Evolutionary conservation across 2,888 invertebrate species (phyloP), one percentile per base, ranked within the genome.

Genomic region (Leucania comma): DNA sequence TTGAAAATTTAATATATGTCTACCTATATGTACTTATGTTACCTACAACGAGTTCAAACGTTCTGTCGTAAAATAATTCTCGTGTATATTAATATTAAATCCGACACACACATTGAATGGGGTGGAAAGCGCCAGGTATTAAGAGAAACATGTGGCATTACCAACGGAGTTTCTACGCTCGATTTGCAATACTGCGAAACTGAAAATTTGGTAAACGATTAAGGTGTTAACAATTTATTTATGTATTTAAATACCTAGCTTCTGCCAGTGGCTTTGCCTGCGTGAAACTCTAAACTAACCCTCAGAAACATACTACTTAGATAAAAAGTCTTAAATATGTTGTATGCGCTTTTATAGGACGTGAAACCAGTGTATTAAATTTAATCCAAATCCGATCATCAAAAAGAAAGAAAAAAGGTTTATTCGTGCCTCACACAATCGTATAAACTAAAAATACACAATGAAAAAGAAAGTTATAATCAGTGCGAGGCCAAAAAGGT

Each of bases 41-140:
- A 67, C 42, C 42, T 29, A 1, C 54, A 5, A 42, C 42, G 50
- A 56, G 20, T 62, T 61, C 71, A 72, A 56, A 70, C 72, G 61
- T 46, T 63, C 69, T 70, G 77, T 80, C 80, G 80, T 72, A 81
- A 83, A 84, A 77, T 79, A 80, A 85, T 83, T 86, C 81, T 65
- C 80, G 77, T 84, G 80, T 86, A 87, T 86, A 87, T 87, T 89
- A 89, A 89, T 90, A 88, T 85, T 82, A 80, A 86, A 89, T 87
- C 89, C 86, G 88, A 89, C 42, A 87, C 87, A 89, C 87, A 89
- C 88, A 89, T 89, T 84, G 86, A 80, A 84, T 83, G 85, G 87
- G 87, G 87, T 87, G 87, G 86, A 86, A 84, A 87, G 84, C 87
- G 83, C 76, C 83, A 84, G 85, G 87, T 91, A 91, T 91, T 89